A percentile compares a stretch with the other conserved stretches of the same genome.
Evolutionary conservation across 2,888 invertebrate genomes (phyloP).

Genomic region (Tenodera sinensis): DNA sequence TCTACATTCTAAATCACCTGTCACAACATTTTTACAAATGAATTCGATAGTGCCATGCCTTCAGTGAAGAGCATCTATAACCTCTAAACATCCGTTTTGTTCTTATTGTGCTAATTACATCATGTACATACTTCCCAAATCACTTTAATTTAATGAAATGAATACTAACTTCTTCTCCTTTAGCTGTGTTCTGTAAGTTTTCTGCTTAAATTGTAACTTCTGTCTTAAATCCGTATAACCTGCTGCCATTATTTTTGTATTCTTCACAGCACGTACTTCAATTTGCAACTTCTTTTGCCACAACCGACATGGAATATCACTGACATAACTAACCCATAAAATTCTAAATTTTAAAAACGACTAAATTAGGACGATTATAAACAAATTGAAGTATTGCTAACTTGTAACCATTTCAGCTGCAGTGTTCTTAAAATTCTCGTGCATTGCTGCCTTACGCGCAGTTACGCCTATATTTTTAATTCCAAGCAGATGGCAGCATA

Average conservation of each 20-base stretch:
- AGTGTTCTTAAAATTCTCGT: neutral
- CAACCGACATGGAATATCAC: neutral
- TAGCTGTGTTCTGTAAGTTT: constrained; percentile 21
- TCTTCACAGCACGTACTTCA: neutral
- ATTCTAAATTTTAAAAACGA: neutral
- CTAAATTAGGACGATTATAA: neutral
- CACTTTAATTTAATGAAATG: neutral
- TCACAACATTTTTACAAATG: neutral
- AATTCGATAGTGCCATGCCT: neutral
- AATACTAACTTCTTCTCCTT: constrained; percentile 29
- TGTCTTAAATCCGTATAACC: constrained; percentile 30
- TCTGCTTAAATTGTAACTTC: constrained; percentile 31
- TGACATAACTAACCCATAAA: neutral
- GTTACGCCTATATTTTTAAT: neutral
- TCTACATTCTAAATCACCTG: neutral
- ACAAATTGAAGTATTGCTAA: neutral
- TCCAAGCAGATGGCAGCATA: neutral
- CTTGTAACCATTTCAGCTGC: neutral
- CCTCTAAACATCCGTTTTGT: neutral
- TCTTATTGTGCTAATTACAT: neutral
- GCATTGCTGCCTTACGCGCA: neutral
- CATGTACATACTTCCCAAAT: neutral
- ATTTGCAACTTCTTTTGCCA: neutral
- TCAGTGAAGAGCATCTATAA: neutral
- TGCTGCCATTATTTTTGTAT: constrained; percentile 27